Conservation (phyloP, 2,113 vertebrate genomes). For the Muntiacus muntjak region DNA sequence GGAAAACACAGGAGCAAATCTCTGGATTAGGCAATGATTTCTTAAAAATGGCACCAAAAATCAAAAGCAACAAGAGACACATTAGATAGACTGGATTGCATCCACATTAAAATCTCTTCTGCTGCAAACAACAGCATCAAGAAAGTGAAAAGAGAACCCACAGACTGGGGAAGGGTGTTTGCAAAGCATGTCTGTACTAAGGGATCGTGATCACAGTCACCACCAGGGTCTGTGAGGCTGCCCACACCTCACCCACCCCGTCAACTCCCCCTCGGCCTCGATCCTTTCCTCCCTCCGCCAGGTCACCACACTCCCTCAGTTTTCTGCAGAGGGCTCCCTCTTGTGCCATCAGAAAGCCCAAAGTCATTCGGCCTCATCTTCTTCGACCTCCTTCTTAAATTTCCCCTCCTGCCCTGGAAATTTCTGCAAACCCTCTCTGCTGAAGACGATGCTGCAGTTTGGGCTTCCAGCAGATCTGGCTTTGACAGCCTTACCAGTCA, state of each 20-base stretch:
- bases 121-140: not conserved
- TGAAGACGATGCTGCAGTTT: rapidly evolving
- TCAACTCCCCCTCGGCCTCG: not conserved
- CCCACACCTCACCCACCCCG: rapidly evolving
- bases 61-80: not conserved
- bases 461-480: not conserved
- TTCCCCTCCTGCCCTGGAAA: not conserved
- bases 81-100: no score
- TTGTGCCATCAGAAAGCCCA: not conserved
- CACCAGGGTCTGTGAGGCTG: rapidly evolving
- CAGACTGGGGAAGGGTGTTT: not conserved
- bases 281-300: not conserved
- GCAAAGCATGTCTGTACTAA: rapidly evolving
- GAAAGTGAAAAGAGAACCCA: not conserved
- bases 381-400: not conserved
- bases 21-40: not conserved
- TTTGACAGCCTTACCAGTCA: not conserved
- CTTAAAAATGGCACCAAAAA: not conserved
- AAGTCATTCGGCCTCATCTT: not conserved
- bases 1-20: not conserved
- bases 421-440: not conserved
- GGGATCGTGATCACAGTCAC: rapidly evolving
- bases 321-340: not conserved
- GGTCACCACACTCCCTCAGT: not conserved
- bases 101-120: not conserved